phyloP scores from a whole-genome alignment of 2,888 invertebrate genomes.

The Tinea pellionella region DNA sequence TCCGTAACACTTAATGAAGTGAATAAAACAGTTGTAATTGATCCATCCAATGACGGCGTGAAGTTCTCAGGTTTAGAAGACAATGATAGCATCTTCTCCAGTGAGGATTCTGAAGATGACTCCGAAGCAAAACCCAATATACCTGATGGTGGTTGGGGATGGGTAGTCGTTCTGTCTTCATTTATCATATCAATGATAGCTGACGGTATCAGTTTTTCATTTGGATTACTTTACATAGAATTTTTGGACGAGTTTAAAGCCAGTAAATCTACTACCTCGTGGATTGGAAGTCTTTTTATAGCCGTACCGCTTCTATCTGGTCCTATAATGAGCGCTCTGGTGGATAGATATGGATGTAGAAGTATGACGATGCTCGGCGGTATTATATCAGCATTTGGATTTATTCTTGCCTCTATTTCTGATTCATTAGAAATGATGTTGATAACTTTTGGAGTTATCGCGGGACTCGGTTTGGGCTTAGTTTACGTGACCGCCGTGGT shows the following conservation, averaged over 20 bases:
- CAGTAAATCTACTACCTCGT: slow-evolving; percentile 86
- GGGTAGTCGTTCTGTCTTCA: slow-evolving; percentile 89
- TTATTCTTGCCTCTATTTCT: slow-evolving; percentile 78
- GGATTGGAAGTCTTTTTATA: slow-evolving; percentile 91
- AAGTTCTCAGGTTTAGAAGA: slow-evolving; percentile 32
- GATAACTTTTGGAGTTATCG: slow-evolving; percentile 86
- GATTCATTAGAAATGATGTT: slow-evolving; percentile 82
- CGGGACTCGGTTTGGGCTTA: slow-evolving; percentile 85
- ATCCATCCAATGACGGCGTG: slow-evolving; percentile 22
- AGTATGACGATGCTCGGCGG: slow-evolving; percentile 82
- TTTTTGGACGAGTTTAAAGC: slow-evolving; percentile 84
- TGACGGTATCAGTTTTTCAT: slow-evolving; percentile 93
- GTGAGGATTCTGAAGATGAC: slow-evolving; percentile 25
- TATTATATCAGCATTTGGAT: slow-evolving; percentile 78
- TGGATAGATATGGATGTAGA: slow-evolving; percentile 87
- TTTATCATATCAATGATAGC: slow-evolving; percentile 89
- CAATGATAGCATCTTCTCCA: slow-evolving; percentile 28
- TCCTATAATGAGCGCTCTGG: slow-evolving; percentile 85
- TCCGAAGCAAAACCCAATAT: slow-evolving; percentile 57
- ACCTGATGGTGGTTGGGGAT: slow-evolving; percentile 90
- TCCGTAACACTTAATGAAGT: slow-evolving; percentile 17
- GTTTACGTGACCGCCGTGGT: slow-evolving; percentile 93
- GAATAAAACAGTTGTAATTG: slow-evolving; percentile 17
- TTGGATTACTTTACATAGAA: slow-evolving; percentile 88
- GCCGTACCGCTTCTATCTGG: slow-evolving; percentile 88